These are phyloP conservation scores for Eupithecia centaureata DNA, from an alignment of 2,888 invertebrate species.

Conservation along the genomic window DNA sequence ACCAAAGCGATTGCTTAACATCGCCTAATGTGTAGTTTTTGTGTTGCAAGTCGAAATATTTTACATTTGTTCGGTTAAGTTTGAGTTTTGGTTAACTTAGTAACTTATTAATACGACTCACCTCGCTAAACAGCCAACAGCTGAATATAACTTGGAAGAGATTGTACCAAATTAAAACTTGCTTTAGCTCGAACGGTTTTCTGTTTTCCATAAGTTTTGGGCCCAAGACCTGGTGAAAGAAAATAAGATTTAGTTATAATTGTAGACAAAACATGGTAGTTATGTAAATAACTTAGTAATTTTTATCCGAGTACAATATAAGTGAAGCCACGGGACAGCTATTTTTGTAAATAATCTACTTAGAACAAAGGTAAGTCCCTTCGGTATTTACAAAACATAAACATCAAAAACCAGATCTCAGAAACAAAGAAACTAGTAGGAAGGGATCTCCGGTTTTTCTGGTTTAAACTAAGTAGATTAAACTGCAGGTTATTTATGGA, in stretches of 20 bases:
- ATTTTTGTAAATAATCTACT: neutral
- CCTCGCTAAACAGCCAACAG: slow-evolving; percentile 89
- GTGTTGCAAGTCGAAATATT: no score
- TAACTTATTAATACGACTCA: slow-evolving; percentile 50
- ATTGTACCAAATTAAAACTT: slow-evolving; percentile 92
- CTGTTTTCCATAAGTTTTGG: slow-evolving; percentile 94
- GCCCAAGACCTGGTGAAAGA: slow-evolving; percentile 84
- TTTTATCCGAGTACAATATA: neutral
- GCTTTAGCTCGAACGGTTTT: slow-evolving; percentile 90
- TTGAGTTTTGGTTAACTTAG: neutral
- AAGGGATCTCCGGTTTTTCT: neutral
- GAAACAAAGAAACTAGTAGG: neutral
- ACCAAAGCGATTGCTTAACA: no score
- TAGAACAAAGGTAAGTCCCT: neutral
- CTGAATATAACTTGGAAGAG: slow-evolving; percentile 92
- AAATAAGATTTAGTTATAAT: neutral
- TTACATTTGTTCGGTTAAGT: no score
- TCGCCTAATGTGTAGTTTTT: no score
- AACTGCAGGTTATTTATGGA: neutral
- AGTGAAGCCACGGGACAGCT: neutral
- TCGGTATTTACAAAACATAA: neutral
- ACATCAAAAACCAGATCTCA: slow-evolving; percentile 1
- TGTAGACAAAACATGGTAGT: neutral
- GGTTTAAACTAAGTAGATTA: neutral
- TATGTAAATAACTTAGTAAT: neutral